Percentiles rank a stretch among this genome's conserved stretches.
Evolutionary conservation across 2,113 vertebrate genomes (phyloP).

Genomic region (Myotis yumanensis): DNA sequence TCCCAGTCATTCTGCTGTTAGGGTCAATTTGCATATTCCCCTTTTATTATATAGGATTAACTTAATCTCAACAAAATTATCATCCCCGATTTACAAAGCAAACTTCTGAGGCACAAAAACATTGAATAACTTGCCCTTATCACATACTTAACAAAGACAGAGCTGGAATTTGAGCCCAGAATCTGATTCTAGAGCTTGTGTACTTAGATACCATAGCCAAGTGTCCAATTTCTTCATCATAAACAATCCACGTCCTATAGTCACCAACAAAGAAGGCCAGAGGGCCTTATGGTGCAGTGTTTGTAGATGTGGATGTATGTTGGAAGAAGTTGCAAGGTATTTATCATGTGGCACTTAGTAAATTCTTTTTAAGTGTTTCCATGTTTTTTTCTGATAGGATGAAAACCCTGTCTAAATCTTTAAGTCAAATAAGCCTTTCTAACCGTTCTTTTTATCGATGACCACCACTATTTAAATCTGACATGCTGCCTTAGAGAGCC

Average conservation of each 20-base stretch:
- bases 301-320: neutral
- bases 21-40: too few relatives aligned
- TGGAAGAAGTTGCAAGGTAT: neutral
- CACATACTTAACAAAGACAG: neutral
- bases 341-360: neutral
- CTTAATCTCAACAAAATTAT: neutral
- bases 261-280: neutral
- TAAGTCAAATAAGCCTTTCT: neutral
- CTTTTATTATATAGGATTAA: too few relatives aligned
- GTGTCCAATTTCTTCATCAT: neutral
- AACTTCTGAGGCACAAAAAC: neutral
- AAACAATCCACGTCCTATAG: neutral
- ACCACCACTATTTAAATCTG: neutral
- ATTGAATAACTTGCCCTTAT: neutral
- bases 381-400: neutral
- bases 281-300: neutral
- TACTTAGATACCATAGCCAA: neutral
- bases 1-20: too few relatives aligned
- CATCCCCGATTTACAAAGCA: neutral
- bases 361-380: neutral
- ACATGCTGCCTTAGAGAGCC: neutral
- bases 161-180: neutral
- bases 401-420: neutral
- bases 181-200: neutral
- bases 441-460: neutral